These are phyloP conservation scores for Streblospio benedicti DNA, from an alignment of 1,140 invertebrate genomes.

Conservation along the genomic window DNA sequence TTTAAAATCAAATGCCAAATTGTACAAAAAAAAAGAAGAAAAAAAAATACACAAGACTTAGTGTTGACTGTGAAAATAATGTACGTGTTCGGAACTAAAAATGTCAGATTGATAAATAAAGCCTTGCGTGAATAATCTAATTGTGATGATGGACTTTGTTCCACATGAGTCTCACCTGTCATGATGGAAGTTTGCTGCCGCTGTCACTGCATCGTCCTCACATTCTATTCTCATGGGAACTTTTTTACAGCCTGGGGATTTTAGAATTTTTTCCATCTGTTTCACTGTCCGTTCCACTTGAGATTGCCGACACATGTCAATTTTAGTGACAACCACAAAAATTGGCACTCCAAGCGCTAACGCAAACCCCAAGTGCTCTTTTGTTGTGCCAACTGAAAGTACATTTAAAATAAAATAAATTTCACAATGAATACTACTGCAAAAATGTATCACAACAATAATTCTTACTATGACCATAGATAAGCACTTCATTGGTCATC, in stretches of 20 bases:
- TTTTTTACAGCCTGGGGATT: slow-evolving; percentile 94
- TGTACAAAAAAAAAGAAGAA: too few relatives aligned
- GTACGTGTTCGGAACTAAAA: too few relatives aligned
- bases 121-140: neutral
- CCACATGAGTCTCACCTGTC: slow-evolving; percentile 4
- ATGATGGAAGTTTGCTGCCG: slow-evolving; percentile 9
- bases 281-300: slow-evolving; percentile 89
- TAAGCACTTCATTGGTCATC: too few relatives aligned
- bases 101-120: neutral
- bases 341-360: slow-evolving; percentile 93
- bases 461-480: too few relatives aligned
- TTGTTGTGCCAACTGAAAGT: slow-evolving; percentile 95
- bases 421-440: slow-evolving; percentile 4
- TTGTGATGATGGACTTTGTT: too few relatives aligned
- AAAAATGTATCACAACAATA: too few relatives aligned
- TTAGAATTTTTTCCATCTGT: slow-evolving; percentile 83
- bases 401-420: neutral
- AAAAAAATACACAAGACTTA: too few relatives aligned
- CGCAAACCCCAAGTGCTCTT: slow-evolving; percentile 93
- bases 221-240: slow-evolving; percentile 92
- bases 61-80: too few relatives aligned
- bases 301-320: slow-evolving; percentile 98
- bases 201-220: slow-evolving; percentile 77
- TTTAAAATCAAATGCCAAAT: too few relatives aligned
- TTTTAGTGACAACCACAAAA: slow-evolving; percentile 98